Evolutionary conservation across 2,797 vertebrate genomes (phyloP).

Genomic region (Hypotaenidia philippensis): DNA sequence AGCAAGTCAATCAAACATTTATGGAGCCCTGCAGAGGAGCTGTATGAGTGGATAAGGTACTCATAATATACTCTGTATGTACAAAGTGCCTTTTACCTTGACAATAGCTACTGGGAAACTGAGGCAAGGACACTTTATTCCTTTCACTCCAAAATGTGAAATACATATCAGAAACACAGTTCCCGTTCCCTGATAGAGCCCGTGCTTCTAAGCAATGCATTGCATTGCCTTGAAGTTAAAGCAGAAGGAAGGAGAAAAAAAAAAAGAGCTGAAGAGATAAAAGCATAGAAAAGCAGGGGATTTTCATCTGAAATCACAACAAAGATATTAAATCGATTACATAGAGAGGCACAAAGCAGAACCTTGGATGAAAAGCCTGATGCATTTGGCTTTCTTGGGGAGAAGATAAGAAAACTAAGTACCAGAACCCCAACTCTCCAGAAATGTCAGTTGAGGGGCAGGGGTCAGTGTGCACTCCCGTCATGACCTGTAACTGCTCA

Average conservation of each 20-base stretch:
- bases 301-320: neutral
- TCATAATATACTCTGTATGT: neutral
- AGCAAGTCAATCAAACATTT: neutral
- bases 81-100: neutral
- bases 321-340: neutral
- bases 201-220: neutral
- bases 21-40: neutral
- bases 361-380: neutral
- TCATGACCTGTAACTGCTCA: accelerated
- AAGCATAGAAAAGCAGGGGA: neutral
- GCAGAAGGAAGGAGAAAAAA: neutral
- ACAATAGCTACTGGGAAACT: neutral
- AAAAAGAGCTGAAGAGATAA: neutral
- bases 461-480: neutral
- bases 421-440: neutral
- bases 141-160: neutral
- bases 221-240: neutral
- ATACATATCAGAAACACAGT: neutral
- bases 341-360: neutral
- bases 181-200: neutral
- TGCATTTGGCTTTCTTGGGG: neutral
- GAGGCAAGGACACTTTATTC: neutral
- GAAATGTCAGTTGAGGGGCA: neutral
- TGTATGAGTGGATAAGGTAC: neutral
- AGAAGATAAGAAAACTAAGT: neutral